phyloP scores from a whole-genome alignment of 2,888 invertebrate genomes.

The Bedellia somnulentella region DNA sequence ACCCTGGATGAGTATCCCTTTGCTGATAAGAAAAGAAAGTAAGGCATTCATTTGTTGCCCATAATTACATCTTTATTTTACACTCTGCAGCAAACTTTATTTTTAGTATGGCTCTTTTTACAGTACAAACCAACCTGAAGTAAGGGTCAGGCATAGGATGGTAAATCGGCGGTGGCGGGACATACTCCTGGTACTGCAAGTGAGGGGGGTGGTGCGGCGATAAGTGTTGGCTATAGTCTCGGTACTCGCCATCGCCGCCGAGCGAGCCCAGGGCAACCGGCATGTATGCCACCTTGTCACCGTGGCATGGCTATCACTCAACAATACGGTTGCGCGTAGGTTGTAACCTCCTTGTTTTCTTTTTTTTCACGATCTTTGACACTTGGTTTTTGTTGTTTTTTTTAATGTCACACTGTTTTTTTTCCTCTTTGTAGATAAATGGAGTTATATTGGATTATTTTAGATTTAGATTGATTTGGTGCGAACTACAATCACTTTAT shows the following conservation, averaged over 20 bases:
- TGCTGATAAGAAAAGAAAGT: too few species aligned
- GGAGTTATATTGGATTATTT: too few species aligned
- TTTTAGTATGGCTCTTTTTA: too few species aligned
- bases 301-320: constrained; percentile 33
- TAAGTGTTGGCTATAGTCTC: constrained; percentile 47
- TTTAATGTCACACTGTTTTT: not conserved
- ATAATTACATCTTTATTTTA: too few species aligned
- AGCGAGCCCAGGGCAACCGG: constrained; percentile 66
- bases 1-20: too few species aligned
- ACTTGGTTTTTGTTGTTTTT: constrained; percentile 1
- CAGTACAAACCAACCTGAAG: constrained; percentile 47
- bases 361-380: too few species aligned
- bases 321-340: constrained; percentile 2
- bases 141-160: constrained; percentile 46
- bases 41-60: too few species aligned
- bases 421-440: too few species aligned
- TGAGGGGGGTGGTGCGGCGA: constrained; percentile 45
- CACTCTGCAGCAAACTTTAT: too few species aligned
- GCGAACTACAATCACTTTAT: too few species aligned
- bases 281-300: constrained; percentile 69
- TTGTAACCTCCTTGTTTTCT: not conserved
- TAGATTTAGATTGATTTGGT: too few species aligned
- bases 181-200: constrained; percentile 58
- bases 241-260: constrained; percentile 66
- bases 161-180: constrained; percentile 55